These are phyloP conservation scores for Lepus townsendii DNA, from an alignment of 2,797 vertebrate species.

Conservation along the genomic window DNA sequence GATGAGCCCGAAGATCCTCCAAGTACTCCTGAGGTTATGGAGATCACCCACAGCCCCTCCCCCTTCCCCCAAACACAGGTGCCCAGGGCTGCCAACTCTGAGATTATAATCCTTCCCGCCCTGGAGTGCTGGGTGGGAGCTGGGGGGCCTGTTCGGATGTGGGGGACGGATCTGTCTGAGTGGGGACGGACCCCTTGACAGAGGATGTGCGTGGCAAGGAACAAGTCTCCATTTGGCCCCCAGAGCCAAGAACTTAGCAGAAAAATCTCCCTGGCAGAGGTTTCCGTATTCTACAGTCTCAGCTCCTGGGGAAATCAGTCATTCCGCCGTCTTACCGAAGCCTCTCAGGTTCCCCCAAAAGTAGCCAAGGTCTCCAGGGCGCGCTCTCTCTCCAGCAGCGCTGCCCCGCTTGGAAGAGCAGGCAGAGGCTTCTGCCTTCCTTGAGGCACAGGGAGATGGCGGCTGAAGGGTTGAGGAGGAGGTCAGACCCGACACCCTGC, in stretches of 20 bases:
- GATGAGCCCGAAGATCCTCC: slow-evolving; percentile 30
- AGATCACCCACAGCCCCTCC: background rate
- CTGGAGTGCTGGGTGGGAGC: background rate
- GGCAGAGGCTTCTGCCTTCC: background rate
- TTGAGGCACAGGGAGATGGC: background rate
- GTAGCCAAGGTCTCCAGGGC: background rate
- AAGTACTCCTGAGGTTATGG: background rate
- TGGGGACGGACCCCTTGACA: background rate
- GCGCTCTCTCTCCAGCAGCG: background rate
- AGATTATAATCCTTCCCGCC: background rate
- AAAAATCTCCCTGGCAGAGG: slow-evolving; percentile 35
- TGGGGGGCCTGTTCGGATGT: background rate
- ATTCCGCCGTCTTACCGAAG: slow-evolving; percentile 31
- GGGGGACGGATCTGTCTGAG: background rate
- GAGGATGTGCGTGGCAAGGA: background rate
- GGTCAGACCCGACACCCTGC: background rate
- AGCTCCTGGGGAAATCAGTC: slow-evolving; percentile 39
- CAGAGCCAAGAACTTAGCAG: slow-evolving; percentile 19
- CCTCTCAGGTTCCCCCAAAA: slow-evolving; percentile 23
- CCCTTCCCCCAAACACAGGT: background rate
- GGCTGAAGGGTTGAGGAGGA: background rate
- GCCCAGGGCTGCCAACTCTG: background rate
- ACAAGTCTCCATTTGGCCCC: slow-evolving; percentile 24
- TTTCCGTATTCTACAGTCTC: background rate
- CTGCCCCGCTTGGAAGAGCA: background rate